Percentiles rank a stretch among this genome's conserved stretches.
Conservation (phyloP, 2,797 vertebrate genomes). For the Manis javanica region DNA sequence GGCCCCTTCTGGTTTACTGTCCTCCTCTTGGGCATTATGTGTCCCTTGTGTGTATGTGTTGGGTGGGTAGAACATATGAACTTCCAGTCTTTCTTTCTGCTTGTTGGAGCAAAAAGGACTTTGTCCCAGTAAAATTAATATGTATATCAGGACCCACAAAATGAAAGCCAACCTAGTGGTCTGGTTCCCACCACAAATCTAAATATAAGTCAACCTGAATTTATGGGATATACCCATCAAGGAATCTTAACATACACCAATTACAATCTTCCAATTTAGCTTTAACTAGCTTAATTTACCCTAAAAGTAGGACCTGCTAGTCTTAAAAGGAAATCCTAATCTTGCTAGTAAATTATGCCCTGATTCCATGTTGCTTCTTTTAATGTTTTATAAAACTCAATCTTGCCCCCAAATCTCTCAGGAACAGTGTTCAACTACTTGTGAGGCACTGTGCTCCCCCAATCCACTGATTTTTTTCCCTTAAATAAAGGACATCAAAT, state of each 20-base stretch:
- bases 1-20: neutral
- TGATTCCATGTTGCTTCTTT: neutral
- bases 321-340: neutral
- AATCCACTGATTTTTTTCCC: neutral
- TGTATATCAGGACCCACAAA: neutral
- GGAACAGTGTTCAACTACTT: neutral
- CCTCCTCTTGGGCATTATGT: neutral
- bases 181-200: neutral
- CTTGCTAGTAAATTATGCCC: neutral
- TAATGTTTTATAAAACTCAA: neutral
- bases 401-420: neutral
- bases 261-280: neutral
- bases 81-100: neutral
- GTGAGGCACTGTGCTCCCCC: neutral
- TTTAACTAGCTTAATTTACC: neutral
- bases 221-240: neutral
- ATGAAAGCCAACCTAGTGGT: neutral
- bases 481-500: no score
- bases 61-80: neutral
- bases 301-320: neutral
- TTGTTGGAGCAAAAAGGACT: neutral
- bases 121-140: neutral
- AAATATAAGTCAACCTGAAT: neutral
- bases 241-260: neutral
- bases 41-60: neutral